Base-by-base conservation (phyloP, 2,797 vertebrate species). In the Gymnothorax reevesii region DNA sequence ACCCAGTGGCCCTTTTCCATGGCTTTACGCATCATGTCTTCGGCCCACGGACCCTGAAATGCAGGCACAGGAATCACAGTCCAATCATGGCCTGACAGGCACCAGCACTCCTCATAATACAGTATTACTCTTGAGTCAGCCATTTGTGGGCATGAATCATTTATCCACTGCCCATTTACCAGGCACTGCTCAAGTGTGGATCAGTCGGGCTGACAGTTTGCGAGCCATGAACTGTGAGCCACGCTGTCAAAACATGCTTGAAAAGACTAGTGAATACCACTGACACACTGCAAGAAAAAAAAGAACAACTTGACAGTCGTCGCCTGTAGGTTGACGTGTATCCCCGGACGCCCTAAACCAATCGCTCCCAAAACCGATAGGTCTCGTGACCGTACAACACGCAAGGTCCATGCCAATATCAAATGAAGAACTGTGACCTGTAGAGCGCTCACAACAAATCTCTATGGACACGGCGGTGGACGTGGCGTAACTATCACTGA, bases 1-100 rank as follows among this genome's bases (percentile, higher is more conserved):
- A 98, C 96, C 98, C 98, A 99, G n/a, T 97, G 96, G 86, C 98
- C 98, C 86, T 90, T 95, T 82, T 98, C 95, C 96, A 98, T 97
- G 80, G 98, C 97, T 86, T 85, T 93, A 8, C 88, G 93, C 97
- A 98, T 96, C 97, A 98, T 94, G 84, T 92, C 92, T 92, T 98
- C 98, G 54, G 97, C 98, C 84, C 92, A 93, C 54, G 97, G 97
- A 2, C 97, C 97, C 98, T 98, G 89, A 88, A 84, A 86, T 60
- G 87, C 49, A 89, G 4, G 71, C 13, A 42, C 42, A 15, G 73
- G 52, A 73, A 57, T 57, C 86, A 73, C 82, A 75, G 22, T 20
- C 52, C 64, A 2, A 66, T n/a, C 49, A 15, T 57, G 7, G 62
- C 12, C 59, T n/a, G 55, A 87, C 69, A 84, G 75, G 8, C n/a